A percentile compares a stretch with the other conserved stretches of the same genome.
Conservation (phyloP, 2,113 vertebrate species). For the Semnornis frantzii region DNA sequence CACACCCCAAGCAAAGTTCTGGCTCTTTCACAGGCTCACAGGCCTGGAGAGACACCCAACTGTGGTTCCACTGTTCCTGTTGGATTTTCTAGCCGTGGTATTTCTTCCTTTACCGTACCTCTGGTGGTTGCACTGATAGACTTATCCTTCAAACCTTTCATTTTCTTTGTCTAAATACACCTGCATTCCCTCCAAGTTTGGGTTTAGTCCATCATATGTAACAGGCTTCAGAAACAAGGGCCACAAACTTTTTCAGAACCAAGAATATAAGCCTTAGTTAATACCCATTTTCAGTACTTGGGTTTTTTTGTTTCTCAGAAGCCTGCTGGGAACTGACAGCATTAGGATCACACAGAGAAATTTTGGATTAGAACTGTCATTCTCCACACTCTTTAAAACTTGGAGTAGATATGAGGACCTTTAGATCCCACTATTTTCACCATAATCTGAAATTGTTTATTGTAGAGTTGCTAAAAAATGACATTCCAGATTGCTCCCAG, state of each 20-base stretch:
- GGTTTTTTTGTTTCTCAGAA: background rate
- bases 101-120: background rate
- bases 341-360: background rate
- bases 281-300: background rate
- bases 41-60: background rate
- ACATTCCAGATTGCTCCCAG: background rate
- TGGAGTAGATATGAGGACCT: background rate
- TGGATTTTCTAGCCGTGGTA: background rate
- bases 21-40: background rate
- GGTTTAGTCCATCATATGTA: background rate
- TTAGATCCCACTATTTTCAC: background rate
- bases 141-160: background rate
- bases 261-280: background rate
- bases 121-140: background rate
- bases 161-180: background rate
- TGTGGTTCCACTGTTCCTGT: background rate
- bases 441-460: background rate
- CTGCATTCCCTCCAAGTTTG: background rate
- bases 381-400: background rate
- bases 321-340: background rate
- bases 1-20: background rate
- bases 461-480: background rate
- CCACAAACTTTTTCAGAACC: background rate
- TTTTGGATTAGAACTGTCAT: accelerated
- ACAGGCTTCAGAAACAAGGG: background rate